Percentiles rank a stretch among this genome's conserved stretches.
These are phyloP conservation scores for Tetrapedia diversipes DNA, from an alignment of 2,888 invertebrate genomes.

Conservation along the genomic window DNA sequence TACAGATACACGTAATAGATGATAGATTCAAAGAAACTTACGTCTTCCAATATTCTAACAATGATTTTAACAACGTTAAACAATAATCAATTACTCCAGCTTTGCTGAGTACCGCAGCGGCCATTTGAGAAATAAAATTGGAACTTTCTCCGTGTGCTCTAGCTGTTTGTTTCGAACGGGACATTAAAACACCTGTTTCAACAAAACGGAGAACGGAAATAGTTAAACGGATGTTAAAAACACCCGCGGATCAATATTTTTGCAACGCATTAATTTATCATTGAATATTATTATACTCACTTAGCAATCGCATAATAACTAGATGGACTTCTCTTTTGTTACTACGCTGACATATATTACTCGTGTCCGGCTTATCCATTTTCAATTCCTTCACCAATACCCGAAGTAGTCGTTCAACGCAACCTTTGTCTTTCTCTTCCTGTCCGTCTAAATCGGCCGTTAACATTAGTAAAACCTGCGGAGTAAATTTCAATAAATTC, in stretches of 20 bases:
- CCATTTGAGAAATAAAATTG: conserved; percentile 87
- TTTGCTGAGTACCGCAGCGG: conserved; percentile 88
- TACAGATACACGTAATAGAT: not conserved
- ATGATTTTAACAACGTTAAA: conserved; percentile 87
- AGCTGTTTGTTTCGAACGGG: conserved; percentile 87
- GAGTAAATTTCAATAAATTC: not conserved
- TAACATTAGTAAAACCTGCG: conserved; percentile 93
- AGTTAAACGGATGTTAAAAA: not conserved
- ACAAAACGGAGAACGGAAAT: too few relatives aligned
- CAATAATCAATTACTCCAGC: conserved; percentile 90
- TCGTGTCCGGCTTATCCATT: conserved; percentile 85
- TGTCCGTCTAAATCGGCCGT: conserved; percentile 94
- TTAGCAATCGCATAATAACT: conserved; percentile 93
- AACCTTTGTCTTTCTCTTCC: conserved; percentile 90
- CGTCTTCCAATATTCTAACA: conserved; percentile 91
- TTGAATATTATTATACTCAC: conserved; percentile 86
- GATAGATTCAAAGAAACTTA: conserved; percentile 60
- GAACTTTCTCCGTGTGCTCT: conserved; percentile 82
- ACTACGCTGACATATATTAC: conserved; percentile 86
- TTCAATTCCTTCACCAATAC: conserved; percentile 89
- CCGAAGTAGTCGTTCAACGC: conserved; percentile 90
- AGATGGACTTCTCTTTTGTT: conserved; percentile 93
- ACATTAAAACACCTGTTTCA: conserved; percentile 90
- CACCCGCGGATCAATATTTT: not conserved
- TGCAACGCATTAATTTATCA: not conserved